Conservation (phyloP, 2,888 invertebrate genomes). For the Lissocephala sabroskyi region DNA sequence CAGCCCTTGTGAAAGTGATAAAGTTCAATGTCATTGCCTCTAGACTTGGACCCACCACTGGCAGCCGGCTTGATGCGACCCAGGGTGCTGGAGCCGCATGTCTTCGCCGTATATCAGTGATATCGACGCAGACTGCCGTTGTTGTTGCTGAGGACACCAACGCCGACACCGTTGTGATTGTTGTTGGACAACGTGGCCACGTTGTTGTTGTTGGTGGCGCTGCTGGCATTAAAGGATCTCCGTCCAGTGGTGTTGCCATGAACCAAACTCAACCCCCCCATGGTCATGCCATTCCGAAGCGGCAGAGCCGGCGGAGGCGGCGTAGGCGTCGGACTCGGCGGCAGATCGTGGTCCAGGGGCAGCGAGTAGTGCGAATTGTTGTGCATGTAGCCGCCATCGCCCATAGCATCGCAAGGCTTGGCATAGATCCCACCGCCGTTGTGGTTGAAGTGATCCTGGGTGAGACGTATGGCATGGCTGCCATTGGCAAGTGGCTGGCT, state of each 20-base stretch:
- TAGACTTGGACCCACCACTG: slow-evolving; percentile 13
- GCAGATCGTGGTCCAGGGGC: slow-evolving; percentile 69
- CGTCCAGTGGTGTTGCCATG: slow-evolving; percentile 68
- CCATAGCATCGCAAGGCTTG: slow-evolving; percentile 54
- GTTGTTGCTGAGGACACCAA: slow-evolving; percentile 45
- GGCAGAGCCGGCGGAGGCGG: slow-evolving; percentile 71
- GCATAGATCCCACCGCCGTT: slow-evolving; percentile 47
- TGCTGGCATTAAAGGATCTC: slow-evolving; percentile 63
- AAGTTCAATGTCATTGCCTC: slow-evolving; percentile 55
- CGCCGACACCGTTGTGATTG: slow-evolving; percentile 34
- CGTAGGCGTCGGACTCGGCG: slow-evolving; percentile 66
- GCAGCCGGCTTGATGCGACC: slow-evolving; percentile 34
- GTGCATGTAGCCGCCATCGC: slow-evolving; percentile 68
- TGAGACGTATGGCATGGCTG: slow-evolving; percentile 57
- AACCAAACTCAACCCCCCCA: slow-evolving; percentile 51
- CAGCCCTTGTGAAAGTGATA: slow-evolving; percentile 57
- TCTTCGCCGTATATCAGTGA: slow-evolving; percentile 68
- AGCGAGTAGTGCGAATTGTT: slow-evolving; percentile 71
- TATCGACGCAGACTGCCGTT: slow-evolving; percentile 67
- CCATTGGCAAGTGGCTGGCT: slow-evolving; percentile 69
- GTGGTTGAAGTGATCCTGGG: slow-evolving; percentile 71
- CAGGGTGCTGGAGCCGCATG: slow-evolving; percentile 54
- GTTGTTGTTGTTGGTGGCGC: slow-evolving; percentile 46
- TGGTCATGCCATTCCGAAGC: slow-evolving; percentile 58
- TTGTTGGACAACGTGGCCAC: slow-evolving; percentile 51